Evolutionary conservation across 2,888 invertebrate species (phyloP), one percentile per base, ranked within the genome.

Genomic region (Drosophila paranaensis): DNA sequence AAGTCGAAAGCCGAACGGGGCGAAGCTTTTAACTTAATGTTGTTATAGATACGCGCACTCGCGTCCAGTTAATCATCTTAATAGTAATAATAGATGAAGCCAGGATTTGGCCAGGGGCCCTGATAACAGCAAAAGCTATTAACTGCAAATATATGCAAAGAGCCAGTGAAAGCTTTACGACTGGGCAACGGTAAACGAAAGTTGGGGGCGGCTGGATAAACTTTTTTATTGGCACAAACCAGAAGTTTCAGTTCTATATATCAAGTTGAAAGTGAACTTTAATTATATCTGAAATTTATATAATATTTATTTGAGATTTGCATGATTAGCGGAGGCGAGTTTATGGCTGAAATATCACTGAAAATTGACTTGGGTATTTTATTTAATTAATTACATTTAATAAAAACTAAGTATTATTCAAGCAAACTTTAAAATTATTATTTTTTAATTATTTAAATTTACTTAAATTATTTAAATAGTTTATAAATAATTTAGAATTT

Each of bases 1-100:
- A 83, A 83, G 82, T 88, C 72, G 25, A 13, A 37, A 35, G 35
- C 35, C 35, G 20, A 2, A 43, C 46, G 50, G 33, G 30, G 33
- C 50, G 50, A 63, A 63, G 79, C 79, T 74, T 56, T 69, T 35
- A 45, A 57, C 58, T 80, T 72, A 71, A 74, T 78, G 81, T 77
- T 60, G 71, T 40, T 66, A 13, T 20, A 74, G 75, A 78, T 56
- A 33, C 33, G 43, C 30, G 30, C 54, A 55, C 54, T 42, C 16
- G 54, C 35, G 3, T 56, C 33, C 27, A 56, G 33, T 43, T 43
- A 56, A 56, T 56, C 39, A 43, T 40, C 39, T 16, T 56, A 56
- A 56, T 54, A n/a, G 39, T 56, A 45, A 45, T 33, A 42, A 13
- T 16, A 70, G 70, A 78, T 74, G 73, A 64, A 64, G 58, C 63